Evolutionary conservation across 2,797 vertebrate species (phyloP).

Genomic region (Lacerta bilineata): DNA sequence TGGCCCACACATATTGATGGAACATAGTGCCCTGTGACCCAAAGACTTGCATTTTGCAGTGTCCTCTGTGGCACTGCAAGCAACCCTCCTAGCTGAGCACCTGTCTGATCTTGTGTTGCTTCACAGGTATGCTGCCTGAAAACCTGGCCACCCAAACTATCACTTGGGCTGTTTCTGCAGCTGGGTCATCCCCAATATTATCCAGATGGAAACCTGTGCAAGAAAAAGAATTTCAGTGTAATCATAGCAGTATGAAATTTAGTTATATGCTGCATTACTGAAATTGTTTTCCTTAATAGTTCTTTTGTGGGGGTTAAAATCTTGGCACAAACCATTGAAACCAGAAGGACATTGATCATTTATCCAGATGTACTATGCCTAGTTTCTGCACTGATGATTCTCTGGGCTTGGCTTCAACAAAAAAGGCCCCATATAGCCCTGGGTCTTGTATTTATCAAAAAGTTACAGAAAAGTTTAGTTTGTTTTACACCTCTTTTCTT

Average conservation of each 20-base stretch:
- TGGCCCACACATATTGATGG: neutral
- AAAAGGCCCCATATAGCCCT: neutral
- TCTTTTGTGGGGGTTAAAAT: neutral
- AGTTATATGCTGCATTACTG: conserved; percentile 44
- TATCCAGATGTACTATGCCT: neutral
- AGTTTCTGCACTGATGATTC: rapidly evolving
- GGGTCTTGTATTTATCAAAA: neutral
- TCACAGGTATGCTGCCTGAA: neutral
- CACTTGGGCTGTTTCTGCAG: neutral
- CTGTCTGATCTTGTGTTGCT: neutral
- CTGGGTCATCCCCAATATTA: neutral
- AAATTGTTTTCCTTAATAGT: conserved; percentile 24
- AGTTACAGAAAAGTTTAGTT: conserved; percentile 11
- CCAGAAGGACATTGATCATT: conserved; percentile 4
- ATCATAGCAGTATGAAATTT: neutral
- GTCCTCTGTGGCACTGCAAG: neutral
- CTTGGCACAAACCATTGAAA: neutral
- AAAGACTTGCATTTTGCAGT: neutral
- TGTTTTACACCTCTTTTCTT: conserved; percentile 13
- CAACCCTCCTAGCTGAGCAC: neutral
- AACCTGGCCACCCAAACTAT: neutral
- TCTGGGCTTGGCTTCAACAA: conserved; percentile 14
- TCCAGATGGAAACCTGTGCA: neutral
- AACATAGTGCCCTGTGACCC: neutral
- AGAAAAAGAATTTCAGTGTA: neutral